Evolutionary conservation across 2,113 vertebrate species (phyloP), one percentile per base, ranked within the genome.

Genomic region (Scomber japonicus): DNA sequence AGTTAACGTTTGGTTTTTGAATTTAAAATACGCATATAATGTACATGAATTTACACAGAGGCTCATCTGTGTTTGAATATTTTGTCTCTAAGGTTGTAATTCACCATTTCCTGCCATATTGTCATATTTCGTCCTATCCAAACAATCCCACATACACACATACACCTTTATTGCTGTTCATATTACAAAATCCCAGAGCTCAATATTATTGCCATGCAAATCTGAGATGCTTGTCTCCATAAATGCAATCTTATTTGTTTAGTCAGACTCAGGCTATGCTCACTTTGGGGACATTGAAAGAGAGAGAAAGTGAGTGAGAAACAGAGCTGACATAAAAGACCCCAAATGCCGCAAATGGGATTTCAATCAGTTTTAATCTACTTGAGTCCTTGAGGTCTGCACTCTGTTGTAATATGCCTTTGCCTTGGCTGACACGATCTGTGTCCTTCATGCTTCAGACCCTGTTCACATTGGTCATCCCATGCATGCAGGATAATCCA

Each of bases 351-450:
- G 88, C 84, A 93, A 94, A 94, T 92, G 80, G 87, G 88, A 91
- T 94, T 95, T 94, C 91, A 95, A 91, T 95, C 88, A 90, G 89
- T 93, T 92, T 92, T 93, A 93, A 94, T 95, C 89, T 90, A 69
- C 82, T 64, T 11, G 61, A 91, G 91, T 91, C 89, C 80, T 92
- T 84, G 89, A 89, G 92, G 90, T 93, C 86, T 76, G 81, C 80
- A 85, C 51, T 88, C 81, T 50, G 69, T 77, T 83, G 85, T 88
- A 88, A 90, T 92, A 59, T 86, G 84, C 71, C 71, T 81, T 84
- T 45, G 75, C 82, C 63, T 81, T 24, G 71, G 77, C 83, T 60
- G 86, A 91, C 84, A 77, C 68, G 44, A 89, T 75, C 74, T 3
- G 82, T 81, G 87, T 93, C 92, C 91, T 93, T 93, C 91, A 92